These are phyloP conservation scores for Stegodyphus dumicola DNA, from an alignment of 1,140 invertebrate genomes.

Conservation along the genomic window DNA sequence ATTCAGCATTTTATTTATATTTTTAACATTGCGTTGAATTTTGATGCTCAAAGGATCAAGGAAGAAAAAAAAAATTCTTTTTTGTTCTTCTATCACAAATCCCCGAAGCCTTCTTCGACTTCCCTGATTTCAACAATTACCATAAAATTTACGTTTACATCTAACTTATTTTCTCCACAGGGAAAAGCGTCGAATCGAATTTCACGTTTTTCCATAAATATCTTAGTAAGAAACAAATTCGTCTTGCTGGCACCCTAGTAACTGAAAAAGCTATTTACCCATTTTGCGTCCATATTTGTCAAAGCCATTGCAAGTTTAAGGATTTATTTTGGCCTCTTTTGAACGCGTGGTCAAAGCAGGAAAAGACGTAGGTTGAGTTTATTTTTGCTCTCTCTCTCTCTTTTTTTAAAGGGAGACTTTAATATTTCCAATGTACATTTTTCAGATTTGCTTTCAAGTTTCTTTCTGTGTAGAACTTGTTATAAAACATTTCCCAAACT, in stretches of 20 bases:
- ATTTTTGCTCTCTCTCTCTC: too few relatives aligned
- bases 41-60: conserved; percentile 1
- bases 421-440: too few relatives aligned
- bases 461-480: too few relatives aligned
- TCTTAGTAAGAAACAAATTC: conserved; percentile 38
- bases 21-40: conserved; percentile 31
- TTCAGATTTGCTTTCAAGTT: too few relatives aligned
- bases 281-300: background rate
- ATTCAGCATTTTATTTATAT: too few relatives aligned
- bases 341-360: too few relatives aligned
- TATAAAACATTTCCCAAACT: too few relatives aligned
- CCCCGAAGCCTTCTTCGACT: conserved; percentile 1
- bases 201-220: conserved; percentile 39
- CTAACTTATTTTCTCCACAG: background rate
- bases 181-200: conserved; percentile 15
- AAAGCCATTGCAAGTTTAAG: too few relatives aligned
- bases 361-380: too few relatives aligned
- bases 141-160: conserved; percentile 50
- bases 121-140: conserved; percentile 33
- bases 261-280: conserved; percentile 36
- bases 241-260: background rate
- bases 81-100: background rate
- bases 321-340: too few relatives aligned
- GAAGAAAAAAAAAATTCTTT: conserved; percentile 11
- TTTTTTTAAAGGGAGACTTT: too few relatives aligned